Evolutionary conservation across 2,888 invertebrate species (phyloP), one percentile per base, ranked within the genome.

Genomic region (Brachycybe producta): DNA sequence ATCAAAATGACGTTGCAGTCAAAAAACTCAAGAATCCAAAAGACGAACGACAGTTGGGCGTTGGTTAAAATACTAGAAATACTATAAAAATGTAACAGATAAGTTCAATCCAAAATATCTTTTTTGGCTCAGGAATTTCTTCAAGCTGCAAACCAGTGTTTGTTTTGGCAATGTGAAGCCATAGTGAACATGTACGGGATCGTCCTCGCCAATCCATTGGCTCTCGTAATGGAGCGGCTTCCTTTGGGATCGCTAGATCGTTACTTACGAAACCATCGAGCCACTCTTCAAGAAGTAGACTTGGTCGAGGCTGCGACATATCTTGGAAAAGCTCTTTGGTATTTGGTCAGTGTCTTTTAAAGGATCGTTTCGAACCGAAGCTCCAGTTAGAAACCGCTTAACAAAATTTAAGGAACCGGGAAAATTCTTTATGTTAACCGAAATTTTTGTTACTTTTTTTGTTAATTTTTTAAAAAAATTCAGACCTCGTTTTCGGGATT

Each of bases 241-340:
- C 77, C 78, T 5, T 73, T 79, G 32, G 90, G 90, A 39, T 79
- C 84, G 0, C 73, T 91, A 13, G 84, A 88, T 62, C 72, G 70
- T 41, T 85, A 83, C 65, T 71, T 68, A 15, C 54, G 51, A 41
- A 55, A 60, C 3, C 35, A 49, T 26, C 5, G 23, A 1, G 17
- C 55, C 5, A 55, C 56, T 15, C 51, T 65, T 4, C 60, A 62
- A 51, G 58, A 60, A 52, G 75, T 82, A 0, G 84, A 87, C 63
- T 70, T 90, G 57, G 77, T 88, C 57, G 86, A 88, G 66, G 83
- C 86, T 38, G 75, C 84, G 8, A 80, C 83, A 26, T 80, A 81
- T 48, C 65, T 91, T 47, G 86, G 88, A 1, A 80, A 83, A 27
- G 90, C 87, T 8, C 70, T 91, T 24, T 87, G 84, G 79, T 84